Percentiles rank a stretch among this genome's conserved stretches.
phyloP scores from a whole-genome alignment of 1,140 invertebrate species.

The Drosophila biarmipes region DNA sequence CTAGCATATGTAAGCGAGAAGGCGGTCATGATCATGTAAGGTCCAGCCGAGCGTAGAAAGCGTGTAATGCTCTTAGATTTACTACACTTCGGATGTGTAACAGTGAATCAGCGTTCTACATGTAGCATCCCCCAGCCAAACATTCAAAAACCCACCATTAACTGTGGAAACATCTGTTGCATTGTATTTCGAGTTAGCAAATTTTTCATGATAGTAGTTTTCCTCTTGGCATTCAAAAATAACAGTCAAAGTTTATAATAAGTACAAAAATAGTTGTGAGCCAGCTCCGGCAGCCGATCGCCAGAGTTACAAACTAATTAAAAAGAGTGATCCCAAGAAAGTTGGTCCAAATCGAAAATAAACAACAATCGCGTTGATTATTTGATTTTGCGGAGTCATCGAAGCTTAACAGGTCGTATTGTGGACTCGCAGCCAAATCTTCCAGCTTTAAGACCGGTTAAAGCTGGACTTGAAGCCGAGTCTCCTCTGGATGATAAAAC shows the following conservation, averaged over 20 bases:
- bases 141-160: background rate
- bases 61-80: constrained; percentile 42
- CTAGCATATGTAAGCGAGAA: constrained; percentile 26
- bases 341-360: constrained; percentile 37
- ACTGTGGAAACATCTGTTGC: constrained; percentile 59
- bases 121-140: too few species aligned
- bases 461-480: constrained; percentile 40
- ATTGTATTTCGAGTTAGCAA: constrained; percentile 65
- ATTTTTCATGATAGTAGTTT: constrained; percentile 30
- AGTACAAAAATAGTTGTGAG: constrained; percentile 36
- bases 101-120: constrained; percentile 28
- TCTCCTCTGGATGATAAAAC: background rate
- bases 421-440: constrained; percentile 32
- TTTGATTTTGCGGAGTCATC: constrained; percentile 46
- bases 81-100: constrained; percentile 33
- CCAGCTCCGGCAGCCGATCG: constrained; percentile 36
- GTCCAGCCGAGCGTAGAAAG: constrained; percentile 67
- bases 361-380: constrained; percentile 51
- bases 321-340: constrained; percentile 38
- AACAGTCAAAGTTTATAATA: constrained; percentile 76
- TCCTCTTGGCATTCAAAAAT: constrained; percentile 52
- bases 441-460: constrained; percentile 52
- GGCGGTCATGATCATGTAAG: constrained; percentile 29
- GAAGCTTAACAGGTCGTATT: background rate
- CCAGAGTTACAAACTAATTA: constrained; percentile 41